phyloP scores from a whole-genome alignment of 2,113 vertebrate genomes.

The Proteles cristata region DNA sequence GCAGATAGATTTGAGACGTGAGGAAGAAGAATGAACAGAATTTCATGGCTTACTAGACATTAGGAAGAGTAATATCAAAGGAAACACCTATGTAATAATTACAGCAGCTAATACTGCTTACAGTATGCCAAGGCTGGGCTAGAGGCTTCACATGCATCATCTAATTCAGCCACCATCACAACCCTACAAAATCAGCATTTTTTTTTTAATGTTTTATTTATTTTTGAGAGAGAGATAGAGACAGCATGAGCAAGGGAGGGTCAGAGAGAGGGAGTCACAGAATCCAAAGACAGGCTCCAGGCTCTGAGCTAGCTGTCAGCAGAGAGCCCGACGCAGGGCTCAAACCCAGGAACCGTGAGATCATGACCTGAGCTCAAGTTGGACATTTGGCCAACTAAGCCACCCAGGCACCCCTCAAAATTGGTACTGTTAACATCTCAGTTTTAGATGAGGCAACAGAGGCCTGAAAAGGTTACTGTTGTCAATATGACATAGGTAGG shows the following conservation, averaged over 20 bases:
- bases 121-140: background rate
- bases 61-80: background rate
- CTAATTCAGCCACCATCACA: background rate
- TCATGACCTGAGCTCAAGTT: too few species aligned
- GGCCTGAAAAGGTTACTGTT: background rate
- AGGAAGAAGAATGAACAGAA: background rate
- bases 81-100: background rate
- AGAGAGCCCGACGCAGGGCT: too few species aligned
- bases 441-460: background rate
- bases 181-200: background rate
- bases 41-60: background rate
- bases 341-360: too few species aligned
- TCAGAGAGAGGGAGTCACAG: too few species aligned
- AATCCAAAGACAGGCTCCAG: too few species aligned
- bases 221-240: too few species aligned
- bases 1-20: background rate
- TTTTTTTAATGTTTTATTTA: too few species aligned
- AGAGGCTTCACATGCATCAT: background rate
- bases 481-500: background rate
- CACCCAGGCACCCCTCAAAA: background rate
- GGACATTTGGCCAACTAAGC: too few species aligned
- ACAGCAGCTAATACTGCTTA: background rate
- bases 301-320: too few species aligned
- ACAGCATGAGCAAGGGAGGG: too few species aligned
- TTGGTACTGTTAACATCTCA: background rate